These are phyloP conservation scores for Protobothrops flavoviridis DNA, from an alignment of 2,113 vertebrate genomes.

Conservation along the genomic window DNA sequence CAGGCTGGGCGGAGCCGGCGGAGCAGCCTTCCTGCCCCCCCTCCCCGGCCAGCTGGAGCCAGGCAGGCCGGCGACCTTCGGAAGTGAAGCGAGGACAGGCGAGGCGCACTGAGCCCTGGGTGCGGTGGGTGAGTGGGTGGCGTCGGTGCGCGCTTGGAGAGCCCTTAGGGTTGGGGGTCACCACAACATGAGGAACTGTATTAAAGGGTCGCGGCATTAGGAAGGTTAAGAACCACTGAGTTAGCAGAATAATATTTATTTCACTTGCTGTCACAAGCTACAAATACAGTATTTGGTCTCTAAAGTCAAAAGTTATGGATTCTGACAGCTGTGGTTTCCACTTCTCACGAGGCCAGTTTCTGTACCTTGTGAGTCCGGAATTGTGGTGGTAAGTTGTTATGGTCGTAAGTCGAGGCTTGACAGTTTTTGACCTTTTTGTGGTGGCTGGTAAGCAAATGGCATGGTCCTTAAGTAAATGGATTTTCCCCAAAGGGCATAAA, in stretches of 20 bases:
- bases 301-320: not conserved
- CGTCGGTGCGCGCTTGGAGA: no score
- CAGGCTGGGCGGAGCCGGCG: no score
- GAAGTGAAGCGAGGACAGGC: no score
- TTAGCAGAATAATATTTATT: not conserved
- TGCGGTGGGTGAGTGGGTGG: no score
- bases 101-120: no score
- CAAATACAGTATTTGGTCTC: not conserved
- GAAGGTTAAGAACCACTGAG: no score
- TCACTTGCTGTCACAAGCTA: not conserved
- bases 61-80: no score
- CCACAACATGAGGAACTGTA: no score
- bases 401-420: not conserved
- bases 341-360: not conserved
- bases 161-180: no score
- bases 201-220: no score
- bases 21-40: no score
- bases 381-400: not conserved
- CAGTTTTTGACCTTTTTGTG: not conserved
- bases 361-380: not conserved
- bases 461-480: not conserved
- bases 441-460: not conserved
- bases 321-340: not conserved
- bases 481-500: not conserved
- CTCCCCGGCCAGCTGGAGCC: no score